phyloP scores from a whole-genome alignment of 1,140 invertebrate genomes.

The Pteromalus puparum region DNA sequence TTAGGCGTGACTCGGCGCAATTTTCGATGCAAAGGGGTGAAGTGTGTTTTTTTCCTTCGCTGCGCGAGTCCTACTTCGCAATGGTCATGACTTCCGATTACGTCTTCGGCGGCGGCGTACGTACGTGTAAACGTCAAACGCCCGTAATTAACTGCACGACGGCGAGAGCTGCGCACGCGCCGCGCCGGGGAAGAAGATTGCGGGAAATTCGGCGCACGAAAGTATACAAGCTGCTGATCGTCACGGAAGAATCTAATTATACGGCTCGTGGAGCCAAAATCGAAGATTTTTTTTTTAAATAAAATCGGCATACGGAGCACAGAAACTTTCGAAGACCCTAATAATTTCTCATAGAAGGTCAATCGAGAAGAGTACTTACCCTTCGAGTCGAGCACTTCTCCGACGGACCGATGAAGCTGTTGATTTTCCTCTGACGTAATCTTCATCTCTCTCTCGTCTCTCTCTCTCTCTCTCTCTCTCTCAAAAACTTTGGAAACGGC shows the following conservation, averaged over 20 bases:
- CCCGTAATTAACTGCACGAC: slow-evolving; percentile 64
- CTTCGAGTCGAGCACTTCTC: slow-evolving; percentile 12
- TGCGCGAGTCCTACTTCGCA: background rate
- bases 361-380: slow-evolving; percentile 20
- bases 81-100: slow-evolving; percentile 47
- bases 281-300: background rate
- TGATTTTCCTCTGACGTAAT: slow-evolving; percentile 28
- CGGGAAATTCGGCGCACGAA: slow-evolving; percentile 60
- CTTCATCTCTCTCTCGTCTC: too few relatives aligned
- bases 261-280: background rate
- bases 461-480: too few relatives aligned
- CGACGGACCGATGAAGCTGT: slow-evolving; percentile 1
- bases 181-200: slow-evolving; percentile 52
- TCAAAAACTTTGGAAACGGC: slow-evolving; percentile 8
- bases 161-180: slow-evolving; percentile 28
- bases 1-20: slow-evolving; percentile 4
- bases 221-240: slow-evolving; percentile 46
- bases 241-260: slow-evolving; percentile 64
- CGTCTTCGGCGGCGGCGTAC: slow-evolving; percentile 16
- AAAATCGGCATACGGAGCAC: too few relatives aligned
- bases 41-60: background rate
- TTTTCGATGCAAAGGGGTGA: background rate
- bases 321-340: background rate
- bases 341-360: slow-evolving; percentile 28
- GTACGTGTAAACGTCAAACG: slow-evolving; percentile 64